Conservation (phyloP, 2,888 invertebrate genomes). For the Apeira syringaria region DNA sequence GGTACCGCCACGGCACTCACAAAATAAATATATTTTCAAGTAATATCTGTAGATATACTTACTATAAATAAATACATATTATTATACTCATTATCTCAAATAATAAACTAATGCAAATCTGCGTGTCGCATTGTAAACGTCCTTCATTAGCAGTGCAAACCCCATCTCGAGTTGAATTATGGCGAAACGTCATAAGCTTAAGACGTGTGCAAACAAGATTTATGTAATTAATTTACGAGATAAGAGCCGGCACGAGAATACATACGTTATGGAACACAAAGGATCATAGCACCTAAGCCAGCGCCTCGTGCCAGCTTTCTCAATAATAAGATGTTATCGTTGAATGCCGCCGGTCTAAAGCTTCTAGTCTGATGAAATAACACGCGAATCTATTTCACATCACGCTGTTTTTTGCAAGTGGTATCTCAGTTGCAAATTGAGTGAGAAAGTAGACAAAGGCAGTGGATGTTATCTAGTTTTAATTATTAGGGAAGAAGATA, state of each 20-base stretch:
- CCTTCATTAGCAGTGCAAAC: slow-evolving; percentile 79
- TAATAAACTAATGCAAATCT: slow-evolving; percentile 30
- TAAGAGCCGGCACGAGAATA: slow-evolving; percentile 73
- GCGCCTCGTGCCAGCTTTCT: slow-evolving; percentile 35
- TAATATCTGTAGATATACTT: no score
- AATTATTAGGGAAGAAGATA: slow-evolving; percentile 39
- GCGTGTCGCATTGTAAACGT: slow-evolving; percentile 54
- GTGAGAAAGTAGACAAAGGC: slow-evolving; percentile 30
- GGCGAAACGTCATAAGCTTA: slow-evolving; percentile 79
- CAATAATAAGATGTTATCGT: slow-evolving; percentile 36
- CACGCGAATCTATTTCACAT: slow-evolving; percentile 7
- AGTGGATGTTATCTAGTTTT: slow-evolving; percentile 43
- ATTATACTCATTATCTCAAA: slow-evolving; percentile 19
- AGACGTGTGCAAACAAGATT: slow-evolving; percentile 83
- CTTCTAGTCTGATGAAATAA: slow-evolving; percentile 23
- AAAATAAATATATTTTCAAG: no score
- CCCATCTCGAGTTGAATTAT: slow-evolving; percentile 72
- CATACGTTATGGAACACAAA: slow-evolving; percentile 69
- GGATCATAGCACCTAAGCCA: slow-evolving; percentile 48
- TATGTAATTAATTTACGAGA: slow-evolving; percentile 83
- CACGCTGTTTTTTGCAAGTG: slow-evolving; percentile 6
- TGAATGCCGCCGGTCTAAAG: slow-evolving; percentile 18
- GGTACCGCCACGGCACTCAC: no score
- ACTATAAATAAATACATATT: no score
- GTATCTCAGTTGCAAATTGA: slow-evolving; percentile 23